Conservation (phyloP, 1,140 invertebrate genomes). For the Pseudobourletiella spinata region DNA sequence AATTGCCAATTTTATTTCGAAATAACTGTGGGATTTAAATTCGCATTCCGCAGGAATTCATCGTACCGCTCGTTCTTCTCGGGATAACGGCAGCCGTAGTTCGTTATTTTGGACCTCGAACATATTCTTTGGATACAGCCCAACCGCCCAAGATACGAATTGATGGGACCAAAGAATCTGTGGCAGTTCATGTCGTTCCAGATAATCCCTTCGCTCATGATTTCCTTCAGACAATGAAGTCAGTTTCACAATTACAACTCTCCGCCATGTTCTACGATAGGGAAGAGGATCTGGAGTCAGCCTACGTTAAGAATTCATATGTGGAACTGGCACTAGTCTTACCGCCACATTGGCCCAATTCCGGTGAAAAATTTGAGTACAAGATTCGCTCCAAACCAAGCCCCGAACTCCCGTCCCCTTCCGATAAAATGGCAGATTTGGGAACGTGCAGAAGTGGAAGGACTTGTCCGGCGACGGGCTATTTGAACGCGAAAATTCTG, state of each 20-base stretch:
- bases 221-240: neutral
- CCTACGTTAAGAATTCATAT: neutral
- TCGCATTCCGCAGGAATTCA: too few species aligned
- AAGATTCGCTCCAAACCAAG: neutral
- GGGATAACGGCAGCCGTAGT: too few species aligned
- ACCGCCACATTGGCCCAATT: neutral
- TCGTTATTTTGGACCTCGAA: too few species aligned
- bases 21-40: too few species aligned
- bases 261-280: too few species aligned
- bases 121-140: too few species aligned
- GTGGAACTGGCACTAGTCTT: neutral
- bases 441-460: neutral
- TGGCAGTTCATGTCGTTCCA: neutral
- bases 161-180: too few species aligned
- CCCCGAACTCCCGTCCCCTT: neutral
- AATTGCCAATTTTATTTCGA: too few species aligned
- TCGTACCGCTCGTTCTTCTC: too few species aligned
- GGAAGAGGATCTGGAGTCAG: neutral
- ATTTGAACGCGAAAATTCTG: constrained; percentile 63
- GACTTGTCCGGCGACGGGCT: constrained; percentile 63
- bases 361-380: neutral
- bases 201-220: neutral
- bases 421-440: neutral
- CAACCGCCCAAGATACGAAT: too few species aligned
- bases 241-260: neutral